These are phyloP conservation scores for Chymomyza caudatula DNA, from an alignment of 2,888 invertebrate genomes.

Conservation along the genomic window DNA sequence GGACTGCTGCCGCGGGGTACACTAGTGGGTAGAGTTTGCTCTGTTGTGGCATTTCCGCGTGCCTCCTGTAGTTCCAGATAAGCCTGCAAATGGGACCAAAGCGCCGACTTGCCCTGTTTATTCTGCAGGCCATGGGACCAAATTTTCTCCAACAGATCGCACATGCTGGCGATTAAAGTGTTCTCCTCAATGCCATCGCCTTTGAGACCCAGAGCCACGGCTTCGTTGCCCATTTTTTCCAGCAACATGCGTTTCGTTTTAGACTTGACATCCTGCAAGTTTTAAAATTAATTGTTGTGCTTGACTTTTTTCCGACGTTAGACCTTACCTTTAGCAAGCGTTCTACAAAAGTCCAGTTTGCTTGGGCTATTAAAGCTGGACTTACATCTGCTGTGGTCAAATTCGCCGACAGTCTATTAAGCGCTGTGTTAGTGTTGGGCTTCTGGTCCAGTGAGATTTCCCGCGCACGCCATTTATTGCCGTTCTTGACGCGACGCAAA, in stretches of 20 bases:
- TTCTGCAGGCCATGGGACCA: slow-evolving; percentile 98
- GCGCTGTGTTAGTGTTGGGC: slow-evolving; percentile 66
- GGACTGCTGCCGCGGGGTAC: slow-evolving; percentile 33
- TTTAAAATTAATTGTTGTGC: not conserved
- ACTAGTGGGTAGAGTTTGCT: slow-evolving; percentile 46
- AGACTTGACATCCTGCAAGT: slow-evolving; percentile 88
- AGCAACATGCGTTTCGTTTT: slow-evolving; percentile 99
- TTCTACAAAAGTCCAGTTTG: slow-evolving; percentile 98
- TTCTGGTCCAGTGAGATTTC: slow-evolving; percentile 81
- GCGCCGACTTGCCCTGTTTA: slow-evolving; percentile 97
- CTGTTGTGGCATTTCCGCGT: slow-evolving; percentile 76
- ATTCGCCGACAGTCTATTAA: slow-evolving; percentile 76
- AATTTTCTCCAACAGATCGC: slow-evolving; percentile 96
- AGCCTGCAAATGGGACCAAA: slow-evolving; percentile 96
- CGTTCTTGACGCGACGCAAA: slow-evolving; percentile 81
- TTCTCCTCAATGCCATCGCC: slow-evolving; percentile 96
- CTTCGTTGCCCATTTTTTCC: slow-evolving; percentile 99
- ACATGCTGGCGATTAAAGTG: slow-evolving; percentile 97
- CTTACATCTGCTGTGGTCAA: slow-evolving; percentile 79
- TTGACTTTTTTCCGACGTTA: not conserved
- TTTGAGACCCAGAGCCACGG: slow-evolving; percentile 93
- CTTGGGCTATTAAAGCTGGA: slow-evolving; percentile 94
- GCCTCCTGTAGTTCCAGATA: slow-evolving; percentile 91
- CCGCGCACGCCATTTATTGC: slow-evolving; percentile 82
- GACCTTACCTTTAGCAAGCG: slow-evolving; percentile 91